These are phyloP conservation scores for Exocentrus adspersus DNA, from an alignment of 2,888 invertebrate species.

Conservation along the genomic window DNA sequence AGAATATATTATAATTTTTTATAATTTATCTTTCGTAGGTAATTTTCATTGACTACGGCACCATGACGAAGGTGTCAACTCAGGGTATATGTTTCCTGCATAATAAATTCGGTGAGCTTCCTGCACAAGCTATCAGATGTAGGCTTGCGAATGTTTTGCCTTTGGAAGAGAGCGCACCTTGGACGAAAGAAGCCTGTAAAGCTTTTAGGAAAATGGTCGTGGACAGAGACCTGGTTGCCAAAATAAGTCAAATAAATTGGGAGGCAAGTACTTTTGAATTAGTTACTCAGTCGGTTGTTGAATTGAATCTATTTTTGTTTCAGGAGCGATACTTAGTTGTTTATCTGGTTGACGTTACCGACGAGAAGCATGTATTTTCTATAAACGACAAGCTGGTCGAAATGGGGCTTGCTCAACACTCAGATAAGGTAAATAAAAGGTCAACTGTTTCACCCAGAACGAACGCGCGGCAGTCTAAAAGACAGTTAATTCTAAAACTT, in stretches of 20 bases:
- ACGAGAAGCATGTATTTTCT: conserved; percentile 62
- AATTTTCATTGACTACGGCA: conserved; percentile 70
- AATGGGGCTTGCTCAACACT: conserved; percentile 64
- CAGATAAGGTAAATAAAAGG: conserved; percentile 51
- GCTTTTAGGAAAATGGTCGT: conserved; percentile 62
- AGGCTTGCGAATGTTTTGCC: conserved; percentile 66
- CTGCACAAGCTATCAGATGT: conserved; percentile 67
- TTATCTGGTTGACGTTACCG: conserved; percentile 66
- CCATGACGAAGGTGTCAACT: conserved; percentile 62
- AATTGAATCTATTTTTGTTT: no score
- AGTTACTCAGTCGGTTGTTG: no score
- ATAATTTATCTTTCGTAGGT: no score
- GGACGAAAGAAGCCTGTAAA: conserved; percentile 63
- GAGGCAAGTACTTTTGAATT: conserved; percentile 48
- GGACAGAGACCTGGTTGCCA: conserved; percentile 61
- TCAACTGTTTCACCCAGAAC: conserved; percentile 1
- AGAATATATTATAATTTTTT: neutral
- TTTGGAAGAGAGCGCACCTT: conserved; percentile 60
- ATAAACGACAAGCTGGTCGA: conserved; percentile 65
- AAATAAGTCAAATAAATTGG: conserved; percentile 53
- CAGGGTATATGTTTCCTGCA: conserved; percentile 59
- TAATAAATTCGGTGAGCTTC: conserved; percentile 62
- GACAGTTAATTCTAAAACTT: conserved; percentile 16
- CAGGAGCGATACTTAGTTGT: conserved; percentile 52
- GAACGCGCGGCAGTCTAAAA: conserved; percentile 10